Percentiles rank a stretch among this genome's conserved stretches.
These are phyloP conservation scores for Eolophus roseicapilla DNA, from an alignment of 2,113 vertebrate species.

Conservation along the genomic window DNA sequence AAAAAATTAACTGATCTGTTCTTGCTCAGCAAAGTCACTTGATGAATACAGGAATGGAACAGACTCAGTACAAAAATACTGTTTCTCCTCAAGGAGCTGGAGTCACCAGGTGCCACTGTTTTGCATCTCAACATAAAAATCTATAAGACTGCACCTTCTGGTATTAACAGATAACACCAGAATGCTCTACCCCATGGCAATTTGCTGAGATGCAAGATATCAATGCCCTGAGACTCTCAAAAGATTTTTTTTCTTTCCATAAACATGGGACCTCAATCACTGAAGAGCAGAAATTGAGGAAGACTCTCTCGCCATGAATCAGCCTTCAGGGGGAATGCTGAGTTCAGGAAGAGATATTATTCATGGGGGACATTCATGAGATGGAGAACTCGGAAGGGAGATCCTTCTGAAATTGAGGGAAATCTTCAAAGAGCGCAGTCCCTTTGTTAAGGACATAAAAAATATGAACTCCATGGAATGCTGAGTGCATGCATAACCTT, in stretches of 20 bases:
- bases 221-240: slow-evolving; percentile 24
- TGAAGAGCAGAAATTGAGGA: slow-evolving; percentile 17
- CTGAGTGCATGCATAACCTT: not conserved
- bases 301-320: not conserved
- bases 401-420: not conserved
- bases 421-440: not conserved
- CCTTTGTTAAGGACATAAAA: not conserved
- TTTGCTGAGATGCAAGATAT: slow-evolving; percentile 69
- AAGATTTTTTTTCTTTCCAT: slow-evolving; percentile 34
- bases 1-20: slow-evolving; percentile 64
- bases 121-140: slow-evolving; percentile 77
- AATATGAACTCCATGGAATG: not conserved
- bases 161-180: slow-evolving; percentile 70
- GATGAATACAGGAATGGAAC: slow-evolving; percentile 57
- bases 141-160: slow-evolving; percentile 71
- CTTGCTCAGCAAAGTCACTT: slow-evolving; percentile 43
- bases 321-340: not conserved
- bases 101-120: slow-evolving; percentile 62
- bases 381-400: not conserved
- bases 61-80: slow-evolving; percentile 63
- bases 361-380: not conserved
- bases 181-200: slow-evolving; percentile 55
- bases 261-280: slow-evolving; percentile 23
- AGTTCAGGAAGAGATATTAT: slow-evolving; percentile 15
- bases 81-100: slow-evolving; percentile 56